A percentile compares a stretch with the other conserved stretches of the same genome.
Evolutionary conservation across 2,113 vertebrate species (phyloP).

Genomic region (Lophotis ruficrista): DNA sequence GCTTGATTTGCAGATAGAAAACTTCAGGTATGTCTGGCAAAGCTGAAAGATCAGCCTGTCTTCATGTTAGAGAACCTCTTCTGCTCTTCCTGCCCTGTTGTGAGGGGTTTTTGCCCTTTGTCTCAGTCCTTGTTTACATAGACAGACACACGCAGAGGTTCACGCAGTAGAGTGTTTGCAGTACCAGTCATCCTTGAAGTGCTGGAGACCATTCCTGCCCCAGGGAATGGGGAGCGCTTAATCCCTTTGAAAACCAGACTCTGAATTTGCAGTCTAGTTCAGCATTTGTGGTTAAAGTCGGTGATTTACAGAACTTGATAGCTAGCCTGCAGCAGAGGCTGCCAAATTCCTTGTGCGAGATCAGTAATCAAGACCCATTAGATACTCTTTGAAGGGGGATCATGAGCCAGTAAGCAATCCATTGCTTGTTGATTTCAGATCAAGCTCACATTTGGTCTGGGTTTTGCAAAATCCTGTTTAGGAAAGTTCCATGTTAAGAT

Average conservation of each 20-base stretch:
- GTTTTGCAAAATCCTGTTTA: not conserved
- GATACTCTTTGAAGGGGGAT: not conserved
- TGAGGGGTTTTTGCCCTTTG: not conserved
- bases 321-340: not conserved
- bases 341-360: no score
- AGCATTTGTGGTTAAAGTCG: not conserved
- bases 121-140: not conserved
- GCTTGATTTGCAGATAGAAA: not conserved
- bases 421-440: not conserved
- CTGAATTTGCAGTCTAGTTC: not conserved
- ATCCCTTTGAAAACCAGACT: not conserved
- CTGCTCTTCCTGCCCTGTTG: not conserved
- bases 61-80: fast-evolving
- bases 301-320: no score
- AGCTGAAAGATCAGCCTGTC: not conserved
- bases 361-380: no score
- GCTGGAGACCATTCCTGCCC: no score
- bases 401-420: not conserved
- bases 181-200: no score
- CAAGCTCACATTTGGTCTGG: not conserved
- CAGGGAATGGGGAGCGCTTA: not conserved
- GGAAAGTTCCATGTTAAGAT: fast-evolving
- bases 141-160: not conserved
- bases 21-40: not conserved
- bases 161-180: not conserved